Percentiles rank a stretch among this genome's conserved stretches.
Evolutionary conservation across 2,113 vertebrate species (phyloP).

Genomic region (Recurvirostra avosetta): DNA sequence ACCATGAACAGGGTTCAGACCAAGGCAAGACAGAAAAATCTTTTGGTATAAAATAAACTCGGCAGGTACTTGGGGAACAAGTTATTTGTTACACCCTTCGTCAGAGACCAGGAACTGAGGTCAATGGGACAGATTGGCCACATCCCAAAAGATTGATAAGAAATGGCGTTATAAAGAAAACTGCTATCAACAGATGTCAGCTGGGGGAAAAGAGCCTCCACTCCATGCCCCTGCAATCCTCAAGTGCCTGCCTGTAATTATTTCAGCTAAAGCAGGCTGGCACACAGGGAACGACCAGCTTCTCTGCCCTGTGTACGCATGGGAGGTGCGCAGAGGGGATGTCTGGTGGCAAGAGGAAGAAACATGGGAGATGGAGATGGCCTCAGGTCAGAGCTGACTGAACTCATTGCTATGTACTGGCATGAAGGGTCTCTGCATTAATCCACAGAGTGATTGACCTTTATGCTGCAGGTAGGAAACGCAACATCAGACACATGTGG

Average conservation of each 20-base stretch:
- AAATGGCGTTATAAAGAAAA: too few relatives aligned
- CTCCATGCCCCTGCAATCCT: too few relatives aligned
- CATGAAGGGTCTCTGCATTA: not conserved
- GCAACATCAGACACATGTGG: not conserved
- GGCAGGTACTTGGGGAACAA: too few relatives aligned
- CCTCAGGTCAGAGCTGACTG: not conserved
- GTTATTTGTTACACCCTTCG: too few relatives aligned
- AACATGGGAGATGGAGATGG: not conserved
- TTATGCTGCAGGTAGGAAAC: not conserved
- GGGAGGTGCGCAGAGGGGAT: fast-evolving
- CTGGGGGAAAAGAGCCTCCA: too few relatives aligned
- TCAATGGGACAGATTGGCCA: too few relatives aligned
- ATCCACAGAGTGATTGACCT: not conserved
- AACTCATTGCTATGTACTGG: not conserved
- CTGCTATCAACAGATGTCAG: too few relatives aligned
- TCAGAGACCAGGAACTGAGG: too few relatives aligned
- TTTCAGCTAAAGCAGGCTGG: not conserved
- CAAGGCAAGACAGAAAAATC: not conserved
- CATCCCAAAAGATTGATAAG: too few relatives aligned
- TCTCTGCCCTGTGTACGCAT: fast-evolving
- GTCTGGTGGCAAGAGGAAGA: not conserved
- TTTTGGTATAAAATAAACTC: not conserved
- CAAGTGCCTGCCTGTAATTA: not conserved
- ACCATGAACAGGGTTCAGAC: not conserved
- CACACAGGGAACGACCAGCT: not conserved